Evolutionary conservation across 2,888 invertebrate species (phyloP).

Genomic region (Agriotes lineatus): DNA sequence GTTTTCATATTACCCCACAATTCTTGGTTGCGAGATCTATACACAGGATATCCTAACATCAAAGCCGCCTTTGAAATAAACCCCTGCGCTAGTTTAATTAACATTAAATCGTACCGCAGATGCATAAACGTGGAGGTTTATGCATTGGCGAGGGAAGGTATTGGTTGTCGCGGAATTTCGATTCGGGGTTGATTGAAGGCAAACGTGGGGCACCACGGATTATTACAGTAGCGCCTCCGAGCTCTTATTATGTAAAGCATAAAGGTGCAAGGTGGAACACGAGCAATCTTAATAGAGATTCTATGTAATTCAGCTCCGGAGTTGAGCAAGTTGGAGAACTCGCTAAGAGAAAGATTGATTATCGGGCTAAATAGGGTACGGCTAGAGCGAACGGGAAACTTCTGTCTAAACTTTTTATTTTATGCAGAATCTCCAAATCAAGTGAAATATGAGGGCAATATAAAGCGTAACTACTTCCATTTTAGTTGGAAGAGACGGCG

Average conservation of each 20-base stretch:
- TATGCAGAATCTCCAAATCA: conserved; percentile 15
- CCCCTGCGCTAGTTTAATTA: conserved; percentile 9
- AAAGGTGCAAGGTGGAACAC: conserved; percentile 19
- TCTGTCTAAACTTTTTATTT: conserved; percentile 10
- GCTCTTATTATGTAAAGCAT: conserved; percentile 15
- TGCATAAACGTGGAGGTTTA: conserved; percentile 7
- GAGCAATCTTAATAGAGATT: conserved; percentile 19
- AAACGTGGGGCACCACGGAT: conserved; percentile 11
- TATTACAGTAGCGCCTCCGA: conserved; percentile 7
- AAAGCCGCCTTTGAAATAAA: neutral
- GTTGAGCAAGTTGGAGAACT: conserved; percentile 6
- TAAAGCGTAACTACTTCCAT: conserved; percentile 18
- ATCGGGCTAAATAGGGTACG: conserved; percentile 11
- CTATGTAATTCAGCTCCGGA: conserved; percentile 7
- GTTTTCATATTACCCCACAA: no score
- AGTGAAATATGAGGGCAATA: conserved; percentile 17
- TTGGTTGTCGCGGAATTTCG: conserved; percentile 1
- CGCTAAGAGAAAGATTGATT: conserved; percentile 23
- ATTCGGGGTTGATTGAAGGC: conserved; percentile 14
- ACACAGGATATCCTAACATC: no score
- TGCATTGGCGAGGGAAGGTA: neutral
- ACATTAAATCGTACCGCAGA: neutral
- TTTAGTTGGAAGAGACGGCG: conserved; percentile 9
- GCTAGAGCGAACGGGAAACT: conserved; percentile 3
- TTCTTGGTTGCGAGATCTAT: no score